These are phyloP conservation scores for Lophura nycthemera DNA, from an alignment of 2,113 vertebrate genomes.

Conservation along the genomic window DNA sequence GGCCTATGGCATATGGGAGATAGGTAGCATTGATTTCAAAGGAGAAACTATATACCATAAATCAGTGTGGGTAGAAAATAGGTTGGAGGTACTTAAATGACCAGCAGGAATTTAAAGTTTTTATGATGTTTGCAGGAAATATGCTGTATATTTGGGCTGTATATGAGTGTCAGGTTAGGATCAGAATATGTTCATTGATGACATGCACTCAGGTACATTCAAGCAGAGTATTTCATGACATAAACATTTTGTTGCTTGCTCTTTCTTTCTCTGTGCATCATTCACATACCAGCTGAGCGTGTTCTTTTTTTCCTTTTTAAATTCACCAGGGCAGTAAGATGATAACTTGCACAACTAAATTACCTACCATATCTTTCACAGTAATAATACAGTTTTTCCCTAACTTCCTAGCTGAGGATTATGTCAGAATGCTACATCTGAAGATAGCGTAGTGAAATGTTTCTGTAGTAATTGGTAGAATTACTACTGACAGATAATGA, in stretches of 20 bases:
- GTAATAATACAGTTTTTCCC: not conserved
- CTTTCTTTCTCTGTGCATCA: not conserved
- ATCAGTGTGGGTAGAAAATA: not conserved
- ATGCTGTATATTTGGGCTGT: not conserved
- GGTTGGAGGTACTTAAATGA: not conserved
- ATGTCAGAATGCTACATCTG: not conserved
- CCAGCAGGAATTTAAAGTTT: not conserved
- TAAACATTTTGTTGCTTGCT: not conserved
- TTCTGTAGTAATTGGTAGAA: not conserved
- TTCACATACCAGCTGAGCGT: not conserved
- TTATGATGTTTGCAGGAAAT: not conserved
- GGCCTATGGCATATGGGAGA: fast-evolving
- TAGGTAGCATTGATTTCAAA: too few species aligned
- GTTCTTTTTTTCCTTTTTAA: not conserved
- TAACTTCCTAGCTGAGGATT: not conserved
- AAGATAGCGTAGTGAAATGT: not conserved
- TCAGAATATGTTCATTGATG: not conserved
- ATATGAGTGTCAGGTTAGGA: not conserved
- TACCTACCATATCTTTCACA: fast-evolving
- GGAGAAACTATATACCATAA: fast-evolving
- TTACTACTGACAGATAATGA: not conserved
- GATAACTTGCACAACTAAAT: not conserved
- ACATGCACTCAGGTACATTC: fast-evolving
- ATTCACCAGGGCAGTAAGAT: not conserved
- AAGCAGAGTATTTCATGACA: not conserved